Conservation (phyloP, 2,797 vertebrate species). For the Lutjanus campechanus region DNA sequence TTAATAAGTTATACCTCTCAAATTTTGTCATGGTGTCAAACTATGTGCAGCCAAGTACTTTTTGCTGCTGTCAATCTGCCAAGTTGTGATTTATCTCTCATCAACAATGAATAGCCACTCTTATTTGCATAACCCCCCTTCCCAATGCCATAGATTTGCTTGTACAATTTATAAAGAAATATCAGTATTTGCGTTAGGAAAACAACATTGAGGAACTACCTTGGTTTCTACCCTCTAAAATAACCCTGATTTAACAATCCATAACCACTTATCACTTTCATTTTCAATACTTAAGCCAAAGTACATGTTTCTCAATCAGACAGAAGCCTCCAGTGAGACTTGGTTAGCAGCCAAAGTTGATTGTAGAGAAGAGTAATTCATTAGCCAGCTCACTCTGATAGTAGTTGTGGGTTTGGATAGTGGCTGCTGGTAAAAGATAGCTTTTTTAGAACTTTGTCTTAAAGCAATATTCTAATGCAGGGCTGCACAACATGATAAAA, state of each 20-base stretch:
- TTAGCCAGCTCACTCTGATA: not conserved
- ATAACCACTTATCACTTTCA: not conserved
- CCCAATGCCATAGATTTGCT: not conserved
- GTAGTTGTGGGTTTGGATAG: not conserved
- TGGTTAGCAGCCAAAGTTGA: not conserved
- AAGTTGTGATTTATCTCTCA: not conserved
- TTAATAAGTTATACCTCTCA: not conserved
- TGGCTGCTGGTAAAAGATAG: not conserved
- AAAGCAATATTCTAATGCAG: not conserved
- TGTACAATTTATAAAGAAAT: not conserved
- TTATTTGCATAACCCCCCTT: not conserved
- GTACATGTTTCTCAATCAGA: too few relatives aligned
- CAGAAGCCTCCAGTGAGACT: not conserved
- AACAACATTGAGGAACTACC: not conserved
- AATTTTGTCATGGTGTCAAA: not conserved
- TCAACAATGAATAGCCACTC: not conserved
- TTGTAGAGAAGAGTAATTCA: not conserved
- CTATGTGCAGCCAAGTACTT: not conserved
- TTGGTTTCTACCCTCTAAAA: too few relatives aligned
- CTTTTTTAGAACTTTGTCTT: not conserved
- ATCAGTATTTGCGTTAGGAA: too few relatives aligned
- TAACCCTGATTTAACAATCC: not conserved
- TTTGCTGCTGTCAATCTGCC: not conserved
- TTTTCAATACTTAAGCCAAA: not conserved
- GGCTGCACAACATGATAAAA: too few relatives aligned